Base-by-base conservation (phyloP, 2,797 vertebrate genomes). In the Sebastes aleutianus region DNA sequence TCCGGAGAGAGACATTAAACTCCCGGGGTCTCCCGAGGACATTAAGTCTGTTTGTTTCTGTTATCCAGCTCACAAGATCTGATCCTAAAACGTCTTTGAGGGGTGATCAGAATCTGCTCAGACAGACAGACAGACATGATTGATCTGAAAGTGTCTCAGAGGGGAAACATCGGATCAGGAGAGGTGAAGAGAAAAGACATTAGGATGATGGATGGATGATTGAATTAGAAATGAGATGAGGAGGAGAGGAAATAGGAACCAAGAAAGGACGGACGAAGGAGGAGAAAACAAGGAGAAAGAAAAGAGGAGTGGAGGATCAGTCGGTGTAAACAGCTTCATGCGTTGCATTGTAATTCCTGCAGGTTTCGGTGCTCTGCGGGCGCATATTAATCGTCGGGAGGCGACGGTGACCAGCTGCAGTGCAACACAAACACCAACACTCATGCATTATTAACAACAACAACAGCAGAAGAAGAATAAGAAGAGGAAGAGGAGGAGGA, bases 321-420 rank as follows among this genome's bases (percentile, higher is more conserved):
- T 26, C 39, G 39, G 12, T 3, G 39, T 43, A 16, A 43, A 24
- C 78, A 36, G 67, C 58, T 20, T 53, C 69, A 39, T 14, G 6
- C 20, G 71, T 58, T 79, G 81, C 73, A 57, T 77, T 67, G 3
- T 24, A 31, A 76, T 74, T 75, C 65, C 39, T 68, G 74, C 80
- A 79, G 80, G 74, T 74, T 63, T 65, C 57, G 8, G 8, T 4
- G 64, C 47, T 69, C 76, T 72, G 78, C 71, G 50, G 74, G 69
- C 1, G 3, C 75, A 36, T 47, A 10, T 36, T 68, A 11, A 53
- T 11, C 8, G 29, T 53, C 85, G 81, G 39, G 39, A 43, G 39
- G 39, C 39, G 39, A 43, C 39, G 5, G 39, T 43, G 39, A 43
- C 39, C 39, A 14, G 39, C 39, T 43, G 87, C 85, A 82, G 24